Evolutionary conservation across 2,113 vertebrate genomes (phyloP).

Genomic region (Calcarius ornatus): DNA sequence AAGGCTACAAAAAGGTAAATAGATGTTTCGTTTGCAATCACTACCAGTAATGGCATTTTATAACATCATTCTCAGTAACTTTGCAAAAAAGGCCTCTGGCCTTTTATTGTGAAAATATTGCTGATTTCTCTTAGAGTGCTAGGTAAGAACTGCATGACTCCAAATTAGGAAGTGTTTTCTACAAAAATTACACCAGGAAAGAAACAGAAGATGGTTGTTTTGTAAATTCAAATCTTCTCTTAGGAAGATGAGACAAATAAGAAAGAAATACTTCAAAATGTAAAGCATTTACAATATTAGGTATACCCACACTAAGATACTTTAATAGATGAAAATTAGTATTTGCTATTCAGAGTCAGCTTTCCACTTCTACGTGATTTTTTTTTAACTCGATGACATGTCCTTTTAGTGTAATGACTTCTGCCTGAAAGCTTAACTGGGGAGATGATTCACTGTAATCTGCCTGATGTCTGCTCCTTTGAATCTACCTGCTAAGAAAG

Average conservation of each 20-base stretch:
- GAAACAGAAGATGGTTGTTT: background rate
- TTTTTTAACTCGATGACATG: background rate
- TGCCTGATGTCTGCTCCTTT: background rate
- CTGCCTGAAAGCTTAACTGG: background rate
- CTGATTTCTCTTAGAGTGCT: background rate
- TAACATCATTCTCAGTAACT: background rate
- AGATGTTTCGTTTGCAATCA: background rate
- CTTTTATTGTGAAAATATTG: background rate
- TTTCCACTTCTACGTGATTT: slow-evolving; percentile 10
- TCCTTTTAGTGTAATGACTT: background rate
- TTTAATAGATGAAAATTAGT: slow-evolving; percentile 8
- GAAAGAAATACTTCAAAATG: background rate
- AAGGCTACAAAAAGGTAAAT: background rate
- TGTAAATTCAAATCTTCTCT: background rate
- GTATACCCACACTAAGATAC: background rate
- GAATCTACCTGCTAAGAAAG: background rate
- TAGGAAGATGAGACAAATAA: background rate
- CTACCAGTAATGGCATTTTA: background rate
- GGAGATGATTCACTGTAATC: background rate
- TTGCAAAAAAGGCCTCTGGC: background rate
- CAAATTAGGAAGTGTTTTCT: background rate
- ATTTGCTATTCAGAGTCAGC: background rate
- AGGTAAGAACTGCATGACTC: background rate
- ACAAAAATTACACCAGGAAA: background rate
- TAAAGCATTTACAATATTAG: background rate